Conservation (phyloP, 2,797 vertebrate species). For the Rachycentron canadum region DNA sequence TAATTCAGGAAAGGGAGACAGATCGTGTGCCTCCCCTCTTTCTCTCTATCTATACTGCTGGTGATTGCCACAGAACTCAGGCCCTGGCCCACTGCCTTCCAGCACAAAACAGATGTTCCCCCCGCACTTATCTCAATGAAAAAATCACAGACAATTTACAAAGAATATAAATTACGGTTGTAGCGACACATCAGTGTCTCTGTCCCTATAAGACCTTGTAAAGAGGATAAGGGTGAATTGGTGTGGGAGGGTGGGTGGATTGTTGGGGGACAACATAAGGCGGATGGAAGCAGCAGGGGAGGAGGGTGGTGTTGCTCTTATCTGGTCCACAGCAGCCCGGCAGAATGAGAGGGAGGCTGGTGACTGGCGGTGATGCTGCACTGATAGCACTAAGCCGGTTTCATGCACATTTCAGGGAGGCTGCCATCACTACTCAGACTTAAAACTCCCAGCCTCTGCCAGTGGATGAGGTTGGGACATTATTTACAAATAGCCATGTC, state of each 20-base stretch:
- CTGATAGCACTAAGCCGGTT: slow-evolving; percentile 83
- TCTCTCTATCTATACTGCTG: slow-evolving; percentile 74
- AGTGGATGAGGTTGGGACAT: slow-evolving; percentile 67
- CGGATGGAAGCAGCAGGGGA: slow-evolving; percentile 61
- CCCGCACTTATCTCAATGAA: slow-evolving; percentile 83
- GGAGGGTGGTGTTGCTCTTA: slow-evolving; percentile 77
- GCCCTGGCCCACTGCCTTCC: slow-evolving; percentile 73
- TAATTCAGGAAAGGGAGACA: slow-evolving; percentile 74
- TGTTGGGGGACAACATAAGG: slow-evolving; percentile 70
- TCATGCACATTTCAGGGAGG: slow-evolving; percentile 82
- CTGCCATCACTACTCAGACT: slow-evolving; percentile 75
- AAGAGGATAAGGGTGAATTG: slow-evolving; percentile 78
- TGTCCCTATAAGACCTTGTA: slow-evolving; percentile 80
- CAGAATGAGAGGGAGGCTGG: slow-evolving; percentile 81
- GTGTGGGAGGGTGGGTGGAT: slow-evolving; percentile 68
- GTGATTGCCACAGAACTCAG: slow-evolving; percentile 78
- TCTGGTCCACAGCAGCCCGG: slow-evolving; percentile 82
- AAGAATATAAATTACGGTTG: slow-evolving; percentile 85
- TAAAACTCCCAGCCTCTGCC: slow-evolving; percentile 71
- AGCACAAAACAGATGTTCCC: slow-evolving; percentile 86
- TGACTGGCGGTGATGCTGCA: slow-evolving; percentile 82
- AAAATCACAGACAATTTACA: slow-evolving; percentile 86
- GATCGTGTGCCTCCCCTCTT: slow-evolving; percentile 66
- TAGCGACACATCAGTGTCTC: slow-evolving; percentile 74
- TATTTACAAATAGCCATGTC: slow-evolving; percentile 79